phyloP scores from a whole-genome alignment of 2,797 vertebrate genomes.

The Lemur catta region DNA sequence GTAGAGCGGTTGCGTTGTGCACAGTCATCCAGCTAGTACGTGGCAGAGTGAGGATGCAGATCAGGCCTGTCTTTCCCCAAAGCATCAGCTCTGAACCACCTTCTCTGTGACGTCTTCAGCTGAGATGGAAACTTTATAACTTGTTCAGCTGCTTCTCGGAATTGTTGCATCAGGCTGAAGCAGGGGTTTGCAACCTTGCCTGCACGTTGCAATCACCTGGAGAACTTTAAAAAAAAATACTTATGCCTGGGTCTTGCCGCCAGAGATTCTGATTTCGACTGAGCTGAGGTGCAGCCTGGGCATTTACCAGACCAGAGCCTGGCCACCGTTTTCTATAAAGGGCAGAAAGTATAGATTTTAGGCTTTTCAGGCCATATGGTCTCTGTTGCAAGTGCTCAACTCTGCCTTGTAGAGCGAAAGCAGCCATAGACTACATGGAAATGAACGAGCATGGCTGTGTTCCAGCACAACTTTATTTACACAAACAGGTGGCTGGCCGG shows the following conservation, averaged over 20 bases:
- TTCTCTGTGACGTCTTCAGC: not conserved
- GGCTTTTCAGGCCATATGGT: not conserved
- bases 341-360: not conserved
- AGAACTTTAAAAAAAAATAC: not conserved
- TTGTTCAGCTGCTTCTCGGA: not conserved
- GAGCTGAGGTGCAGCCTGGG: not conserved
- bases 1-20: not conserved
- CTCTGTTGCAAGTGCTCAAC: not conserved
- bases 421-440: not conserved
- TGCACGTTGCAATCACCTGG: not conserved
- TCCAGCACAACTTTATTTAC: slow-evolving; percentile 45
- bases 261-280: not conserved
- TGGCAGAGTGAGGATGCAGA: not conserved
- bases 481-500: not conserved
- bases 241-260: not conserved
- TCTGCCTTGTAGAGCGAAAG: not conserved
- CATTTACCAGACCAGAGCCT: not conserved
- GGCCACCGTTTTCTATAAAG: not conserved
- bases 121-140: not conserved
- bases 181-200: not conserved
- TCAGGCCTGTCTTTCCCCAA: not conserved
- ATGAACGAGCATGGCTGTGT: not conserved
- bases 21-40: not conserved
- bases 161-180: not conserved
- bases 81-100: not conserved